A percentile compares a stretch with the other conserved stretches of the same genome.
phyloP scores from a whole-genome alignment of 2,113 vertebrate genomes.

The Mormyrus lacerda region DNA sequence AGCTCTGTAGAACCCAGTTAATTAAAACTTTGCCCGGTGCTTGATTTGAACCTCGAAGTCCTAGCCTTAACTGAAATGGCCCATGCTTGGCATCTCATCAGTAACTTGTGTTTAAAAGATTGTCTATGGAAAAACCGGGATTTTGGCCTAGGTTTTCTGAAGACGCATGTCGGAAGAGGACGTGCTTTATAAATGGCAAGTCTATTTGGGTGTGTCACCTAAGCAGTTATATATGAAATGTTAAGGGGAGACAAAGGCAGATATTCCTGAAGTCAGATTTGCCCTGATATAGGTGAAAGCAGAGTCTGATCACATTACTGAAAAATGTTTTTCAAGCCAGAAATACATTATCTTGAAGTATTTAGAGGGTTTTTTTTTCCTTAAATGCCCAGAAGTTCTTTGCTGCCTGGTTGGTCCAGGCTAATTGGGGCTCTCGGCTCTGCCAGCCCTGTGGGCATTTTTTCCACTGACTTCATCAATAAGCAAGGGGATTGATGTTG shows the following conservation, averaged over 20 bases:
- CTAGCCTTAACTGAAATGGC: neutral
- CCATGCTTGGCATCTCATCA: neutral
- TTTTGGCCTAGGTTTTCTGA: neutral
- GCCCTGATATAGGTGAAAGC: neutral
- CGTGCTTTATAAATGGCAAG: neutral
- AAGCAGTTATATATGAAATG: neutral
- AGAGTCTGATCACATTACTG: neutral
- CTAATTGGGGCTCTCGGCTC: neutral
- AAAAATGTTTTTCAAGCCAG: neutral
- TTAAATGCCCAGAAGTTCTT: neutral
- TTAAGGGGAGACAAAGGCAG: neutral
- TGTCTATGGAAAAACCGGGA: neutral
- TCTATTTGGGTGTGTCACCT: neutral
- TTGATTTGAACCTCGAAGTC: neutral
- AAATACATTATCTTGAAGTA: neutral
- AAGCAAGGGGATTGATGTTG: conserved; percentile 20
- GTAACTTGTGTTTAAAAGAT: neutral
- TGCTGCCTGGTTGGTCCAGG: neutral
- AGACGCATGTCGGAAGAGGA: neutral
- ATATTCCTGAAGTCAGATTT: neutral
- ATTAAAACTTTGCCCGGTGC: neutral
- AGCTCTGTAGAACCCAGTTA: neutral
- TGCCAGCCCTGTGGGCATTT: conserved; percentile 7
- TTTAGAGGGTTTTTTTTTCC: neutral
- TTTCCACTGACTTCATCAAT: conserved; percentile 32